Base-by-base conservation (phyloP, 1,140 invertebrate genomes). In the Tyrophagus putrescentiae region DNA sequence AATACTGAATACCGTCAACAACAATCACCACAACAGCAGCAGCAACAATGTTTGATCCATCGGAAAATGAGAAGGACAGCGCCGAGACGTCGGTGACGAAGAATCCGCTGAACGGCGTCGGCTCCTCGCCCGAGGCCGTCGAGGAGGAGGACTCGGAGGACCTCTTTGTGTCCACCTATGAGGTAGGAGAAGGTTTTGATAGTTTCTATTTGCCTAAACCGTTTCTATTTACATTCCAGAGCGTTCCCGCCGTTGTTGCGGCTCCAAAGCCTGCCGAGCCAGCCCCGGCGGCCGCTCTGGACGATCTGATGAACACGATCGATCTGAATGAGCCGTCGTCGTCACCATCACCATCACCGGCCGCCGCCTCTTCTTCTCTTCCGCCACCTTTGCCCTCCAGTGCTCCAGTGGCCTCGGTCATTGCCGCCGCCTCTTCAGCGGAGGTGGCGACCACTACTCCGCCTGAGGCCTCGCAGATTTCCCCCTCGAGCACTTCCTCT, bases 141-240 rank as follows among this genome's bases (percentile, higher is more conserved):
- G 77, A 75, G 57, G 71, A 73, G 63, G 78, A 80, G 65, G 79
- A 80, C 65, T 77, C 81, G 33, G 80, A 83, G 65, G 83, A 86
- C 75, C 76, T 87, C 66, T 87, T 87, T 71, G 76, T 78, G 56
- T 85, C 84, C 56, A 81, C 84, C 23, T 76, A 83, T 63, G 82
- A 85, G 77, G 84, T 85, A 78, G n/a, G n/a, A n/a, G n/a, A n/a
- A n/a, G n/a, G n/a, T n/a, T n/a, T n/a, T n/a, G n/a, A n/a, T n/a
- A n/a, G n/a, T n/a, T n/a, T n/a, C n/a, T n/a, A n/a, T n/a, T n/a
- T n/a, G n/a, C n/a, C n/a, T n/a, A n/a, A n/a, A n/a, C n/a, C n/a
- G n/a, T n/a, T n/a, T n/a, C n/a, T n/a, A n/a, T n/a, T n/a, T n/a
- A n/a, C n/a, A n/a, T n/a, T n/a, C n/a, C n/a, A n/a, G n/a, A n/a